Percentiles rank a stretch among this genome's conserved stretches.
phyloP scores from a whole-genome alignment of 2,113 vertebrate genomes.

The Cyrtonyx montezumae region DNA sequence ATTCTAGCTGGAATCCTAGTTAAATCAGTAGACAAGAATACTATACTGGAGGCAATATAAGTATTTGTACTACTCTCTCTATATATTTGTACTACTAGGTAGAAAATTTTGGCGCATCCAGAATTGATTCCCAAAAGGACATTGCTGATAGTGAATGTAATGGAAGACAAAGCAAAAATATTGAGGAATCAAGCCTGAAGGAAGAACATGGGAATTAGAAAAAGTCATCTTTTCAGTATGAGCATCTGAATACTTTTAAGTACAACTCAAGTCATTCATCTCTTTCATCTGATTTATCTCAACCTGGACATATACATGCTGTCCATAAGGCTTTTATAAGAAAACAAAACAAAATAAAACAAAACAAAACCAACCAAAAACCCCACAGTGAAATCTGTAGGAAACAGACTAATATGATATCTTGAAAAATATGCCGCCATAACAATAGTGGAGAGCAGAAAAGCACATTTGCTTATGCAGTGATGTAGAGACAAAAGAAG shows the following conservation, averaged over 20 bases:
- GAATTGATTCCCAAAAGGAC: background rate
- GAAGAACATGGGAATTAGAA: background rate
- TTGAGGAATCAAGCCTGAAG: background rate
- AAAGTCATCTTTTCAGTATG: background rate
- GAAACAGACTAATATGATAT: constrained; percentile 1
- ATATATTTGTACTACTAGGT: background rate
- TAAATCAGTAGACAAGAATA: background rate
- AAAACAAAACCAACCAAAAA: background rate
- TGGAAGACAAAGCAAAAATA: background rate
- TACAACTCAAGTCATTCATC: background rate
- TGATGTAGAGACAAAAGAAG: background rate
- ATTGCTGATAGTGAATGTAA: background rate
- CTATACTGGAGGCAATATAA: background rate
- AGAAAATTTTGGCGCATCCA: background rate
- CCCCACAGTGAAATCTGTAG: background rate
- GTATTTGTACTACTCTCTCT: too few relatives aligned
- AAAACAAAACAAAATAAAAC: background rate
- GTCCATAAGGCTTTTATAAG: background rate
- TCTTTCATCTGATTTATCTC: background rate
- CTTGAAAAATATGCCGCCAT: constrained; percentile 28
- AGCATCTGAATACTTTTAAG: background rate
- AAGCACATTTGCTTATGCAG: background rate
- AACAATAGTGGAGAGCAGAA: constrained; percentile 24
- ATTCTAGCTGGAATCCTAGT: background rate
- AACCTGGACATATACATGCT: background rate